Base-by-base conservation (phyloP, 64 coral and sea anemone species). In the Stichodactyla helianthus region DNA sequence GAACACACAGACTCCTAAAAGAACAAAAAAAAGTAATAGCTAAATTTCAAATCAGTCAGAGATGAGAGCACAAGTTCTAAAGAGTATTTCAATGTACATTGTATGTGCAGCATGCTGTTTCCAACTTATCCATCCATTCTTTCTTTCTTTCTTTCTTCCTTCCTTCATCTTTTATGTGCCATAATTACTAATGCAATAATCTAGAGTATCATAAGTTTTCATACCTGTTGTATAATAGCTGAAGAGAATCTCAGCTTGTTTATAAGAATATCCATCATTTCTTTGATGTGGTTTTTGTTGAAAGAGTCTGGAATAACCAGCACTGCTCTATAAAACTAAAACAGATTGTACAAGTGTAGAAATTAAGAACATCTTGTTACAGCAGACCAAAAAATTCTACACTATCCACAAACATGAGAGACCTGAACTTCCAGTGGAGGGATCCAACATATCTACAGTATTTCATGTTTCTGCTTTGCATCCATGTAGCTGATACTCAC, bases 221-320 rank as follows among this genome's bases (percentile, higher is more conserved):
- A 0, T 26, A 99, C 97, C 97, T 95, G 93, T 28, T 99, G 97
- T 17, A 99, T 94, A 62, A 99, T 99, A 54, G 79, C 97, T 2
- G 97, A 95, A 5, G 97, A 99, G 62, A 99, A 99, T 6, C 87
- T 90, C 10, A 99, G 91, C 51, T 82, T 93, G 54, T 84, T 88
- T 58, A 99, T 82, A 23, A 99, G 86, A 54, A 99, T 99, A 11
- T 99, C 88, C 88, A 99, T 91, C 97, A 99, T 99, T 74, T 99
- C 97, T 50, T 94, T 99, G 54, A 95, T 94, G 77, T 99, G 93
- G 71, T 99, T 94, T 88, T 99, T 99, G 76, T 92, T 89, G 74
- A 99, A 95, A 71, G 93, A 92, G 58, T 99, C 93, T 50, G 97
- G 97, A 83, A 99, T 84, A 22, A 99, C 93, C 5, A 99, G 83